Evolutionary conservation across 2,888 invertebrate species (phyloP).

Genomic region (Platypus cylindrus): DNA sequence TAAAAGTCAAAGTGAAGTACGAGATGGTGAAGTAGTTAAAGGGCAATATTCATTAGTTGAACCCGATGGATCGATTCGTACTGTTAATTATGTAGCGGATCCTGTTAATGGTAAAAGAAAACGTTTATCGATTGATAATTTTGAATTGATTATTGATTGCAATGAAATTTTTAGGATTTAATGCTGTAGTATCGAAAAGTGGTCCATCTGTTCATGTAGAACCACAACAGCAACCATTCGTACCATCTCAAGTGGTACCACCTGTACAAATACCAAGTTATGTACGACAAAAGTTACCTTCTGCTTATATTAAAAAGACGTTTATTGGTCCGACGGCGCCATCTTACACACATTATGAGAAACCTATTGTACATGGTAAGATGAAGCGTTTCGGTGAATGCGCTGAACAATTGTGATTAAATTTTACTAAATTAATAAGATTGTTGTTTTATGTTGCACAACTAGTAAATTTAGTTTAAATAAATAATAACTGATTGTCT

Average conservation of each 20-base stretch:
- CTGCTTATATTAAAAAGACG: slow-evolving; percentile 21
- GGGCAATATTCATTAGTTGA: slow-evolving; percentile 34
- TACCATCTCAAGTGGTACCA: slow-evolving; percentile 13
- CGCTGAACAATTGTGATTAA: too few species aligned
- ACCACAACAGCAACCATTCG: slow-evolving; percentile 21
- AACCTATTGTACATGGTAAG: slow-evolving; percentile 24
- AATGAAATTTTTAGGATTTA: slow-evolving; percentile 33
- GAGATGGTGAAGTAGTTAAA: slow-evolving; percentile 48
- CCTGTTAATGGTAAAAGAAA: slow-evolving; percentile 37
- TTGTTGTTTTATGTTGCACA: too few species aligned
- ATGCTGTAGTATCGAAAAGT: slow-evolving; percentile 31
- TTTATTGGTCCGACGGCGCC: slow-evolving; percentile 34
- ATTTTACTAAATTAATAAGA: too few species aligned
- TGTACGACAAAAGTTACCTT: slow-evolving; percentile 24
- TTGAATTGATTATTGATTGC: too few species aligned
- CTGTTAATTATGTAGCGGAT: slow-evolving; percentile 43
- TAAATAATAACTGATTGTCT: too few species aligned
- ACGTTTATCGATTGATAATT: too few species aligned
- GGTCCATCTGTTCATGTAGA: slow-evolving; percentile 38
- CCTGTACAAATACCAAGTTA: slow-evolving; percentile 21
- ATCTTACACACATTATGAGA: slow-evolving; percentile 19
- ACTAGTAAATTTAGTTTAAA: too few species aligned
- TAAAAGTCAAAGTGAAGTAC: slow-evolving; percentile 46
- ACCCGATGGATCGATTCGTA: slow-evolving; percentile 36
- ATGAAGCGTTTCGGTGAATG: too few species aligned